Evolutionary conservation across 2,797 vertebrate genomes (phyloP), one percentile per base, ranked within the genome.

Genomic region (Stomatorhinus walkeri): DNA sequence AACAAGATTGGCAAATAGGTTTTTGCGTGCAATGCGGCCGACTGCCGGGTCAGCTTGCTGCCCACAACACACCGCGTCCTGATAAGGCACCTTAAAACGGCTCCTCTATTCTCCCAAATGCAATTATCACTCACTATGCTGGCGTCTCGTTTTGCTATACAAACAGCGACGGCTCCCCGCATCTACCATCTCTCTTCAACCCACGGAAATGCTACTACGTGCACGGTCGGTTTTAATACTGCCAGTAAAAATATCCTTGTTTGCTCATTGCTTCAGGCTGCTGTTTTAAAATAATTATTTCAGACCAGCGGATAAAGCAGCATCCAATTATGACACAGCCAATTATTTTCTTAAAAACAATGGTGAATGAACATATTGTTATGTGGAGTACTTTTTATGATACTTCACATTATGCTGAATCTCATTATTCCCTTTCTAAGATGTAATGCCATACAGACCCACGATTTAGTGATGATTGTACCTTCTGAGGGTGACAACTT

Each of bases 1-100:
- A 91, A 88, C 88, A 64, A 24, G 87, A 88, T 90, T 90, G 89
- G 91, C 91, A 92, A 92, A 92, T 89, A 92, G 61, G 81, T 83
- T 24, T 56, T 54, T 88, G 88, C 76, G 40, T 87, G 79, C 90
- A 52, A 61, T 48, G 14, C 54, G 68, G 56, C 49, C 59, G 85
- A 90, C 90, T 87, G 79, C 40, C 5, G 59, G 48, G 64, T 87
- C 59, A 16, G 28, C 76, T 87, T 87, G 54, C 64, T 32, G 52
- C 36, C 54, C 81, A 56, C 87, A 84, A 88, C 88, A 85, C 88
- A 87, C 88, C 86, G 85, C 79, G 10, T 36, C 12, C 72, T 91
- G 92, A 93, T 92, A 92, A 92, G 89, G 64, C 22, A 19, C 59
- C 89, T 48, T 90, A 85, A 91, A 90, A 91, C 43, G 28, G 61